A percentile compares a stretch with the other conserved stretches of the same genome.
Evolutionary conservation across 2,113 vertebrate genomes (phyloP).

Genomic region (Lathamus discolor): DNA sequence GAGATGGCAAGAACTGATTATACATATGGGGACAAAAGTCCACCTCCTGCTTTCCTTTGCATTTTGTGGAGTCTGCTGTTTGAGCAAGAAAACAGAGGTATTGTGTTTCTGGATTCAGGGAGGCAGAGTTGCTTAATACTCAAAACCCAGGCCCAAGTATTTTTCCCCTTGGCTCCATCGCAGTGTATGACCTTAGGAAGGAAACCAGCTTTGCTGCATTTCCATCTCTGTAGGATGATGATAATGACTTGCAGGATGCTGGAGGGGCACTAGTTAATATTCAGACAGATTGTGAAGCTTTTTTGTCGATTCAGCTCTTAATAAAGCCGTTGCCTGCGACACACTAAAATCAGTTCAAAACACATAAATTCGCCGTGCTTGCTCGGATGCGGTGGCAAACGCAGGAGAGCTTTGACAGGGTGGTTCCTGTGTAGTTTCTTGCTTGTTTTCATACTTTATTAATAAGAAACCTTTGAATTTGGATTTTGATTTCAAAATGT

Average conservation of each 20-base stretch:
- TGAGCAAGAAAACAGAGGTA: background rate
- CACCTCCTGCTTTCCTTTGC: background rate
- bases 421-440: background rate
- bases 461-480: background rate
- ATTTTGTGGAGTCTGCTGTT: background rate
- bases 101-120: background rate
- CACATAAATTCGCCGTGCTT: background rate
- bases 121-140: background rate
- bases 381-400: background rate
- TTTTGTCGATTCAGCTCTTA: background rate
- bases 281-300: background rate
- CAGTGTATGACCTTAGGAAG: background rate
- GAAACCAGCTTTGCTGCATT: background rate
- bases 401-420: background rate
- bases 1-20: background rate
- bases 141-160: background rate
- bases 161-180: background rate
- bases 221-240: background rate
- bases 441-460: background rate
- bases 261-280: background rate
- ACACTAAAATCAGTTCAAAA: background rate
- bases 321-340: background rate
- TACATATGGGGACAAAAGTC: background rate
- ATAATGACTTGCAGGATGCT: background rate
- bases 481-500: background rate